Conservation (phyloP, 2,113 vertebrate species). For the Chaetodon trifascialis region DNA sequence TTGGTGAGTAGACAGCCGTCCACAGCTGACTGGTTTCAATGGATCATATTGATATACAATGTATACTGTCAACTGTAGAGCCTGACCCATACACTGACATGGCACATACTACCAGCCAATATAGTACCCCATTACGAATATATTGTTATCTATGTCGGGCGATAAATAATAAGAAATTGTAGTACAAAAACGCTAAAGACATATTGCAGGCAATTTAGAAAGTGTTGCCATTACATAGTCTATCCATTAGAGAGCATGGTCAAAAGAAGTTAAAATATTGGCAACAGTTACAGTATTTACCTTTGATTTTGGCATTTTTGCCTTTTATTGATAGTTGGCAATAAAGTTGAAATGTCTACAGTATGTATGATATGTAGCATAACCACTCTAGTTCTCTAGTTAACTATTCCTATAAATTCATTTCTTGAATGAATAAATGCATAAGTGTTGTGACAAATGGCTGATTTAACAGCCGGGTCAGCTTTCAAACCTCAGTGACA, state of each 20-base stretch:
- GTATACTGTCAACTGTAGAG: not conserved
- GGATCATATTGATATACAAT: not conserved
- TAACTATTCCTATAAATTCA: not conserved
- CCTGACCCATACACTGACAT: not conserved
- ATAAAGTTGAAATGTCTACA: not conserved
- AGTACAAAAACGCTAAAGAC: not conserved
- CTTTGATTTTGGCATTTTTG: not conserved
- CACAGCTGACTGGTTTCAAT: conserved; percentile 1
- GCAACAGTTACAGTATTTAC: not conserved
- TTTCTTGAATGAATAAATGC: not conserved
- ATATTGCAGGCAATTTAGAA: not conserved
- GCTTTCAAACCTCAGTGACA: conserved; percentile 14
- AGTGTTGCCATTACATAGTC: not conserved
- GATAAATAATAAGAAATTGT: not conserved
- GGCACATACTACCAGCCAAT: not conserved
- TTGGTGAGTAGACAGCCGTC: conserved; percentile 75
- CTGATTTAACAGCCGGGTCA: not conserved
- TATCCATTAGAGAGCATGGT: conserved; percentile 10
- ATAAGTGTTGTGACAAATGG: not conserved
- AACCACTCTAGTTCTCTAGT: not conserved
- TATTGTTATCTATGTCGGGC: not conserved
- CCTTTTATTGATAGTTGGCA: not conserved
- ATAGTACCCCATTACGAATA: not conserved
- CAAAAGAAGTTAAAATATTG: not conserved
- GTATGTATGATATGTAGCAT: not conserved